Evolutionary conservation across 2,113 vertebrate genomes (phyloP), one percentile per base, ranked within the genome.

Genomic region (Danionella cerebrum): DNA sequence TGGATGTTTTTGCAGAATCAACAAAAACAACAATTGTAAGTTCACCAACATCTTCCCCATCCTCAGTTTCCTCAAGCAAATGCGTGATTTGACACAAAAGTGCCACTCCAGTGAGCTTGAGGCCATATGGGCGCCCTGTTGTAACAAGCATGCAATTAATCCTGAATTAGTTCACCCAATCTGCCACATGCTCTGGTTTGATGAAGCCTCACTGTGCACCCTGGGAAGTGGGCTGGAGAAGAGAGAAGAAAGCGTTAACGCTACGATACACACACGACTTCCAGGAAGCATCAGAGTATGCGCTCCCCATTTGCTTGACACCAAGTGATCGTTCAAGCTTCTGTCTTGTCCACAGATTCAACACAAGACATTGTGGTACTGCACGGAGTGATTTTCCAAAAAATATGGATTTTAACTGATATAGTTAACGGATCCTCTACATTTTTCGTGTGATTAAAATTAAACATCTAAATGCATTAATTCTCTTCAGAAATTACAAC

Each of bases 141-240:
- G 64, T 53, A 71, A 75, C 73, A 75, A 68, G 69, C 69, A 48
- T 71, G 69, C 69, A 75, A 75, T 75, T 75, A 75, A 75, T 75
- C 73, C 73, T 71, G 73, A 71, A 75, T 75, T 75, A 75, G 73
- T 75, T 55, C 69, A 75, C 63, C 64, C 73, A 75, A 75, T 75
- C 73, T 75, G 73, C 63, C 64, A 63, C 63, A 70, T 68, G 11
- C 59, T 39, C 39, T 62, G 60, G 39, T 44, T 25, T 51, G 47
- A 74, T 31, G 45, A 9, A 70, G 63, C n/a, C 67, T 65, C 50
- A 0, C 14, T 38, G 50, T 60, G 69, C 38, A 67, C 64, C 51
- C 27, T 21, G 50, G 60, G 35, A 41, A 33, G 48, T 6, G 25
- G 31, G 22, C n/a, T n/a, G 8, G 53, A 62, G 62, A 48, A 21